Evolutionary conservation across 2,113 vertebrate genomes (phyloP).

Genomic region (Actenoides hombroni): DNA sequence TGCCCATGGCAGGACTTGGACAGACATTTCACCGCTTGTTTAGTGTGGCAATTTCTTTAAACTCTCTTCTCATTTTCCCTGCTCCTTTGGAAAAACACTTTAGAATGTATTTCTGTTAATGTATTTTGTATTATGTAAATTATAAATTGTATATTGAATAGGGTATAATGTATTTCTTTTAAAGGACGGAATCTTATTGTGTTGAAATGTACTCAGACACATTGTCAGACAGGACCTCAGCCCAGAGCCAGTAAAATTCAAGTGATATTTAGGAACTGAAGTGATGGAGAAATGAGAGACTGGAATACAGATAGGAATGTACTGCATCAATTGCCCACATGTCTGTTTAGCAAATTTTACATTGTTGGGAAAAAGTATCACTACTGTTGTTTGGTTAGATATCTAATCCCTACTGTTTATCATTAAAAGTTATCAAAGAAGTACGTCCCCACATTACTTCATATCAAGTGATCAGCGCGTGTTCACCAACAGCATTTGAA

Average conservation of each 20-base stretch:
- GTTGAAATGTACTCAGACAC: not conserved
- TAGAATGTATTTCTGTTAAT: not conserved
- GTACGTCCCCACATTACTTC: not conserved
- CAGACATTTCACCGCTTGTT: slow-evolving; percentile 4
- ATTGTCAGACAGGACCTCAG: not conserved
- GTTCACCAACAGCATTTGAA: not conserved
- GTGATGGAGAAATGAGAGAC: not conserved
- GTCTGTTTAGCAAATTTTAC: not conserved
- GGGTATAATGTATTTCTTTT: not conserved
- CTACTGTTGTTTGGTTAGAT: not conserved
- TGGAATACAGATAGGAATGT: not conserved
- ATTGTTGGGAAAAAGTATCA: not conserved
- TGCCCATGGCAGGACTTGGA: not conserved
- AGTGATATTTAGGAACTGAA: not conserved
- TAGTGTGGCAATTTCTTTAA: not conserved
- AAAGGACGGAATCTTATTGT: not conserved
- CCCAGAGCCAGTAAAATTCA: not conserved
- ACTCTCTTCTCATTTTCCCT: not conserved
- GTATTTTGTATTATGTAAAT: not conserved
- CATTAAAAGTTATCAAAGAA: not conserved
- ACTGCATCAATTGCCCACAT: fast-evolving
- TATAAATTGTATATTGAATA: not conserved
- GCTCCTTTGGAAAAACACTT: not conserved
- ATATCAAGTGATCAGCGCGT: not conserved
- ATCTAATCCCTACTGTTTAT: not conserved